phyloP scores from a whole-genome alignment of 2,113 vertebrate species.

The Pituophis catenifer region DNA sequence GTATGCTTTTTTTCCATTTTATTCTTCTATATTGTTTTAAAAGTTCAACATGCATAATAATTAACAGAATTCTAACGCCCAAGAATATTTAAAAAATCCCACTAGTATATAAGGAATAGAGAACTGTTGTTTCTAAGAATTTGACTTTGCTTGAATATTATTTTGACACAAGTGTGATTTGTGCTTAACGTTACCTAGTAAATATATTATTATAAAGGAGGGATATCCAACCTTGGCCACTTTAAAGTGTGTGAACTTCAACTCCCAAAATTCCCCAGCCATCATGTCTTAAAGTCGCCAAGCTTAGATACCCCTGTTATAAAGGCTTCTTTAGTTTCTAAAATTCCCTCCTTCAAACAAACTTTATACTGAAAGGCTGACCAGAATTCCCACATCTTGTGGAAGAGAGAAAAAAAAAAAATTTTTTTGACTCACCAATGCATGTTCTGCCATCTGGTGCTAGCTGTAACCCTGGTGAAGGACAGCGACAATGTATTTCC shows the following conservation, averaged over 20 bases:
- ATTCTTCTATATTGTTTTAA: neutral
- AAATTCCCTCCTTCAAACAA: neutral
- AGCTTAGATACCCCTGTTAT: neutral
- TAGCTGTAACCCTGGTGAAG: constrained; percentile 91
- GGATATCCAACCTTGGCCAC: neutral
- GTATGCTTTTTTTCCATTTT: neutral
- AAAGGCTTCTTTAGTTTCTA: neutral
- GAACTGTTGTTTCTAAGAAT: neutral
- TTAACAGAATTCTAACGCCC: neutral
- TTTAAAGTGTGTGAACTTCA: neutral
- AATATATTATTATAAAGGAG: neutral
- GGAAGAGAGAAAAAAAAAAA: neutral
- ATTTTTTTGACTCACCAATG: constrained; percentile 77
- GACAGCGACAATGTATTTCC: constrained; percentile 90
- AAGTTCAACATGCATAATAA: neutral
- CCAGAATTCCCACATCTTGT: neutral
- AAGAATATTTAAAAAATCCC: neutral
- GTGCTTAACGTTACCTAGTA: neutral
- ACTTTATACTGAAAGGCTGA: neutral
- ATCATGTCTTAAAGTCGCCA: neutral
- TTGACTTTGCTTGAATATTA: neutral
- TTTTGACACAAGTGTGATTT: neutral
- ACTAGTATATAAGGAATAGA: neutral
- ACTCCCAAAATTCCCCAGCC: neutral
- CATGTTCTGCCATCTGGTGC: constrained; percentile 91